Conservation (phyloP, 2,888 invertebrate genomes). For the Ischnus inquisitorius region DNA sequence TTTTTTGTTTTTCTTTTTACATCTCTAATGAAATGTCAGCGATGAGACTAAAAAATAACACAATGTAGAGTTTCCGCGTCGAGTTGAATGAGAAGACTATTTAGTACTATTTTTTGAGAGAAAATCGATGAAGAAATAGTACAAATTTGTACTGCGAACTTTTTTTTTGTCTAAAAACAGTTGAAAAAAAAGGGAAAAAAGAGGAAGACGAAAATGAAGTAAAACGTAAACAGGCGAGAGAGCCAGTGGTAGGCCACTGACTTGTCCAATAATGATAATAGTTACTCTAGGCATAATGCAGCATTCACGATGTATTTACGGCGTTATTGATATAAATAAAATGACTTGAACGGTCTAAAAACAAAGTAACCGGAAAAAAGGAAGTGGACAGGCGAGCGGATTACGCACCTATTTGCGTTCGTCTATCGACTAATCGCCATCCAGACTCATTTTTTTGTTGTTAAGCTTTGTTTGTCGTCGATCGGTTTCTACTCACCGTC, state of each 20-base stretch:
- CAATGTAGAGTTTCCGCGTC: constrained; percentile 12
- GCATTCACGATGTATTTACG: constrained; percentile 72
- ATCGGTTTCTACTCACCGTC: too few relatives aligned
- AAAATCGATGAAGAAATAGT: constrained; percentile 52
- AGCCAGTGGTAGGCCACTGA: constrained; percentile 50
- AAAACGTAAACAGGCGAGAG: constrained; percentile 51
- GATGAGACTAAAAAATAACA: neutral
- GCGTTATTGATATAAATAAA: constrained; percentile 71
- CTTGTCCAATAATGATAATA: constrained; percentile 69
- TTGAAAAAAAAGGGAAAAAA: constrained; percentile 13
- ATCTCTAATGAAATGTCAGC: neutral
- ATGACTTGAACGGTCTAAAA: constrained; percentile 66
- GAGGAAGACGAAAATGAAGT: constrained; percentile 26
- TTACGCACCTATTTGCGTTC: constrained; percentile 10
- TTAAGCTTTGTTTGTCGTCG: neutral
- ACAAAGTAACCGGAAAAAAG: constrained; percentile 16
- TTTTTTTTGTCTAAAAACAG: constrained; percentile 46
- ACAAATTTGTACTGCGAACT: constrained; percentile 60
- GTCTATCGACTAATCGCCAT: neutral
- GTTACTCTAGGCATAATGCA: constrained; percentile 68
- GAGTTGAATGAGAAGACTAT: constrained; percentile 17
- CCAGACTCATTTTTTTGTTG: neutral
- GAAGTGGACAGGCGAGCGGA: constrained; percentile 11
- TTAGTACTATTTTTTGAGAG: constrained; percentile 36
- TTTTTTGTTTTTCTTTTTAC: constrained; percentile 20